Evolutionary conservation across 2,888 invertebrate species (phyloP).

Genomic region (Netelia virgata): DNA sequence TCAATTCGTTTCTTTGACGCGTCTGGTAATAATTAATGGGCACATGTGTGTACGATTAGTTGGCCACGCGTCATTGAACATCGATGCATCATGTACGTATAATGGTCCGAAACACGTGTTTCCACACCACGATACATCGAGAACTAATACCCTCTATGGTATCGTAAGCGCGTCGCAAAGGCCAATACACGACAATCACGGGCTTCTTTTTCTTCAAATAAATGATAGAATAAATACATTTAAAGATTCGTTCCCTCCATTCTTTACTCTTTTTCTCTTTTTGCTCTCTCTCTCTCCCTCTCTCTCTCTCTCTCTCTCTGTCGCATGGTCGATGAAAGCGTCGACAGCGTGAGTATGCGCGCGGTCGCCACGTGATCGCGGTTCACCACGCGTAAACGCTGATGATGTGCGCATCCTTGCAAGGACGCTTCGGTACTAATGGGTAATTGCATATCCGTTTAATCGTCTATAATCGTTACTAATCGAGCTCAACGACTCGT

Average conservation of each 20-base stretch:
- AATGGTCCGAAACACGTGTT: conserved; percentile 67
- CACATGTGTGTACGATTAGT: conserved; percentile 75
- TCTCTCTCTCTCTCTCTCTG: background rate
- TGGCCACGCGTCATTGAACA: conserved; percentile 66
- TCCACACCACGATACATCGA: conserved; percentile 59
- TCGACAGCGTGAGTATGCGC: conserved; percentile 14
- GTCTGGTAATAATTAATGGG: conserved; percentile 73
- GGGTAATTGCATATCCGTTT: conserved; percentile 80
- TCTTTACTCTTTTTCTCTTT: background rate
- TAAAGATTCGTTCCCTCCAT: conserved; percentile 1
- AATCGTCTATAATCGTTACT: conserved; percentile 82
- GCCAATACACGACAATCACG: conserved; percentile 37
- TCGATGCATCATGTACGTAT: conserved; percentile 40
- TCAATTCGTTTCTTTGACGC: background rate
- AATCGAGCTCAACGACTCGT: conserved; percentile 79
- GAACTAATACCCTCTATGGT: conserved; percentile 53
- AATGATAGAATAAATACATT: conserved; percentile 16
- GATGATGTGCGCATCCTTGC: conserved; percentile 78
- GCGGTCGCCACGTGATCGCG: conserved; percentile 41
- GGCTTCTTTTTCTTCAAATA: conserved; percentile 8
- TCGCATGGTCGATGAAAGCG: background rate
- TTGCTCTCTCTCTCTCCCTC: background rate
- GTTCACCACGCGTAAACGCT: conserved; percentile 24
- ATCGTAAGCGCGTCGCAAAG: conserved; percentile 17
- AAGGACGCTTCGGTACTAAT: conserved; percentile 77